Evolutionary conservation across 2,797 vertebrate species (phyloP).

Genomic region (Melanotaenia pygmaea): DNA sequence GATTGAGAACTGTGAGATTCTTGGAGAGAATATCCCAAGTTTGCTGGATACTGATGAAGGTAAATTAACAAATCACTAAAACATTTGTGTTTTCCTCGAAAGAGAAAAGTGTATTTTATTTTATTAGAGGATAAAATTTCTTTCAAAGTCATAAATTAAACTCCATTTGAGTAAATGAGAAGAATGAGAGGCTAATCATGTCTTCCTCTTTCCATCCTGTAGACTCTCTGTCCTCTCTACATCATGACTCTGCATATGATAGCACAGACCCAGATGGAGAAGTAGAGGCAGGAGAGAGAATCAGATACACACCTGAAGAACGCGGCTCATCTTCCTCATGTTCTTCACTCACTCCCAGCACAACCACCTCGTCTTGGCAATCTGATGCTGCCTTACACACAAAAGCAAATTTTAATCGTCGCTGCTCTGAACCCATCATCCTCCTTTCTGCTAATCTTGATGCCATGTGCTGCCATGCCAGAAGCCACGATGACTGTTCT

Average conservation of each 20-base stretch:
- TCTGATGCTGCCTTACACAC: slow-evolving; percentile 68
- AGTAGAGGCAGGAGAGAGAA: slow-evolving; percentile 56
- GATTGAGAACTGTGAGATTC: slow-evolving; percentile 88
- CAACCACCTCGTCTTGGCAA: slow-evolving; percentile 54
- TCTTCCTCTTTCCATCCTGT: slow-evolving; percentile 31
- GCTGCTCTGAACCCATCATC: slow-evolving; percentile 91
- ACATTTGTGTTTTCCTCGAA: background rate
- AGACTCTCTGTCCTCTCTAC: slow-evolving; percentile 87
- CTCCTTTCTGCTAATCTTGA: slow-evolving; percentile 58
- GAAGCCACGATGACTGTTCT: slow-evolving; percentile 88
- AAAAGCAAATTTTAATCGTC: slow-evolving; percentile 76
- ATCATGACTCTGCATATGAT: slow-evolving; percentile 94
- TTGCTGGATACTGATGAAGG: slow-evolving; percentile 83
- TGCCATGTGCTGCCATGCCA: slow-evolving; percentile 79
- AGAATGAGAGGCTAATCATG: slow-evolving; percentile 16
- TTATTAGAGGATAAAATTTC: too few relatives aligned
- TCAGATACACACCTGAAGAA: slow-evolving; percentile 14
- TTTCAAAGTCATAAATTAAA: background rate
- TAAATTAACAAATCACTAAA: slow-evolving; percentile 33
- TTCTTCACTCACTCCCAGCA: slow-evolving; percentile 52
- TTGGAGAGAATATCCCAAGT: slow-evolving; percentile 84
- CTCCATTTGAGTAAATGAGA: background rate
- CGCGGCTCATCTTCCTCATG: slow-evolving; percentile 50
- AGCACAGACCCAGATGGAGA: slow-evolving; percentile 91
- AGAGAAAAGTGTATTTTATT: background rate